These are phyloP conservation scores for Tachystola acroxantha DNA, from an alignment of 2,888 invertebrate genomes.

Conservation along the genomic window DNA sequence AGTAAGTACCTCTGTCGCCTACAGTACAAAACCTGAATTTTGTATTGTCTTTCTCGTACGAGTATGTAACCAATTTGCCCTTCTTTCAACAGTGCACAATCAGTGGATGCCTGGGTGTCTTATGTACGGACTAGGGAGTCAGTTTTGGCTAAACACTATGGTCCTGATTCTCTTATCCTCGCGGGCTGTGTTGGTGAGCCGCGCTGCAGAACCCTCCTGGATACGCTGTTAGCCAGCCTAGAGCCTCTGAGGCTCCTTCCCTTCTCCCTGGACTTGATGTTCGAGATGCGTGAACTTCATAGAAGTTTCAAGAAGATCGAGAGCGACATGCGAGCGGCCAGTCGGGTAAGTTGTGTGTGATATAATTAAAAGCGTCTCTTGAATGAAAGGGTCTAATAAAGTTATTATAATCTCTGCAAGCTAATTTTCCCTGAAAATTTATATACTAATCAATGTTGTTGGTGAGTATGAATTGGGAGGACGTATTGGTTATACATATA, in stretches of 20 bases:
- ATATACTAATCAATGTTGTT: neutral
- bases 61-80: neutral
- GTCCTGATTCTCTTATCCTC: slow-evolving; percentile 84
- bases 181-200: slow-evolving; percentile 77
- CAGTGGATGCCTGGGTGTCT: slow-evolving; percentile 94
- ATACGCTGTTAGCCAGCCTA: slow-evolving; percentile 86
- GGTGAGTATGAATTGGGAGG: neutral
- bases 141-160: slow-evolving; percentile 88
- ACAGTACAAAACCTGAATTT: too few relatives aligned
- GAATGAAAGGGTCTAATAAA: neutral
- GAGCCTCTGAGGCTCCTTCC: slow-evolving; percentile 89
- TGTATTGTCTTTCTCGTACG: neutral
- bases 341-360: slow-evolving; percentile 52
- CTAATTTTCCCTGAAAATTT: slow-evolving; percentile 1
- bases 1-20: slow-evolving; percentile 74
- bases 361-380: neutral
- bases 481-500: neutral
- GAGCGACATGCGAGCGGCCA: slow-evolving; percentile 71
- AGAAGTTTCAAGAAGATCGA: slow-evolving; percentile 85
- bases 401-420: neutral
- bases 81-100: slow-evolving; percentile 80
- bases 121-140: slow-evolving; percentile 91
- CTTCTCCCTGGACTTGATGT: slow-evolving; percentile 89
- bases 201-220: slow-evolving; percentile 80
- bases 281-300: slow-evolving; percentile 87